Conservation (phyloP, 2,113 vertebrate species). For the Gymnorhina tibicen region DNA sequence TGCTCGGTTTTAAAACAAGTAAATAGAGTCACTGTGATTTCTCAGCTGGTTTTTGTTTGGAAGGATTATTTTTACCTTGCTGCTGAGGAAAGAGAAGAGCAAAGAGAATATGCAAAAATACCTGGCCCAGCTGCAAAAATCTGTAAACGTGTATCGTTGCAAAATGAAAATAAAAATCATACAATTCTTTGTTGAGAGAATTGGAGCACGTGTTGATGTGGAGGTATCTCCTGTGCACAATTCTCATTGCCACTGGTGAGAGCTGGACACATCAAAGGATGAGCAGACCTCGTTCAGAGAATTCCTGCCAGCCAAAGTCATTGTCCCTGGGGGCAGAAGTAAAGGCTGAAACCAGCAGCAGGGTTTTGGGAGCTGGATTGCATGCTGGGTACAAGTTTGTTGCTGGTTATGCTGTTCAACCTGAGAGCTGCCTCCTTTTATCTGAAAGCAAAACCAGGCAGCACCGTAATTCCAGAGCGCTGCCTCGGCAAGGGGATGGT, state of each 20-base stretch:
- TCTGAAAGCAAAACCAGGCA: neutral
- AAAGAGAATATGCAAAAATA: neutral
- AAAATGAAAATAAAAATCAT: neutral
- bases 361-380: neutral
- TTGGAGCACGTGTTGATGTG: neutral
- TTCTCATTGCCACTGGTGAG: neutral
- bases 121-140: neutral
- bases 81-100: neutral
- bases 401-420: neutral
- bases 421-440: neutral
- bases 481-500: neutral
- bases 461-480: rapidly evolving
- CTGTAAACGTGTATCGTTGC: neutral
- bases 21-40: neutral
- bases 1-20: neutral
- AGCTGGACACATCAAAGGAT: neutral
- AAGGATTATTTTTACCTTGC: neutral
- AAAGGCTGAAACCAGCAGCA: neutral
- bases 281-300: neutral
- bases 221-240: neutral
- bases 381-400: neutral
- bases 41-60: neutral
- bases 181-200: neutral
- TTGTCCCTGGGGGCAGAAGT: neutral
- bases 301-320: neutral